Base-by-base conservation (phyloP, 1,140 invertebrate species). In the Pissodes strobi region DNA sequence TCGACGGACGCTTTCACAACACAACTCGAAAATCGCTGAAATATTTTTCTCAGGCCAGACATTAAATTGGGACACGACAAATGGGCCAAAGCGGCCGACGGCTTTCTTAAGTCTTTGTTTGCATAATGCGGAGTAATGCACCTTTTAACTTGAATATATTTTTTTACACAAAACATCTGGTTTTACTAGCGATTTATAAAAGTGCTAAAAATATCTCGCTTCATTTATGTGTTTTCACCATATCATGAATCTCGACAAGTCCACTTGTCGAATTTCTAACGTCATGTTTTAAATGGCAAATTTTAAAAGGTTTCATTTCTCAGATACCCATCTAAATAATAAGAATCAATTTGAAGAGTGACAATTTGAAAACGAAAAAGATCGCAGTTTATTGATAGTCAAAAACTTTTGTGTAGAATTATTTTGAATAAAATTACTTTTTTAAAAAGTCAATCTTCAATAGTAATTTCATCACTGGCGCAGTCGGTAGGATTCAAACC, bases 21-120 rank as follows among this genome's bases (percentile, higher is more conserved):
- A 30, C 58, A 39, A 59, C 56, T 48, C 45, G 45, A 52, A 61
- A 61, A 62, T 51, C 27, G 60, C 38, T 62, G 48, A 62, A 51
- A 62, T 62, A 62, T 62, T 62, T n/a, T 62, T 53, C 60, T 62
- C 22, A 38, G 12, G 38, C 38, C 49, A 49, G 49, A 62, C 46
- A 62, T 62, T 62, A 51, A 62, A 62, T 48, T 41, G 15, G 56
- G 41, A 19, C 30, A 48, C 48, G 48, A 45, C 60, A 62, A 62
- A 62, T 53, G 60, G 38, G 34, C 60, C 38, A 53, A 45, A 62
- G 19, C 60, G 46, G 23, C 60, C 30, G 49, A 53, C 60, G 45
- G 37, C 38, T 27, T 30, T 53, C 53, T 62, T 55, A 41, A 52
- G 46, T 21, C 58, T 52, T 59, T 52, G 58, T 61, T 52, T 61